phyloP scores from a whole-genome alignment of 2,797 vertebrate genomes.

The Sitta carolinensis region DNA sequence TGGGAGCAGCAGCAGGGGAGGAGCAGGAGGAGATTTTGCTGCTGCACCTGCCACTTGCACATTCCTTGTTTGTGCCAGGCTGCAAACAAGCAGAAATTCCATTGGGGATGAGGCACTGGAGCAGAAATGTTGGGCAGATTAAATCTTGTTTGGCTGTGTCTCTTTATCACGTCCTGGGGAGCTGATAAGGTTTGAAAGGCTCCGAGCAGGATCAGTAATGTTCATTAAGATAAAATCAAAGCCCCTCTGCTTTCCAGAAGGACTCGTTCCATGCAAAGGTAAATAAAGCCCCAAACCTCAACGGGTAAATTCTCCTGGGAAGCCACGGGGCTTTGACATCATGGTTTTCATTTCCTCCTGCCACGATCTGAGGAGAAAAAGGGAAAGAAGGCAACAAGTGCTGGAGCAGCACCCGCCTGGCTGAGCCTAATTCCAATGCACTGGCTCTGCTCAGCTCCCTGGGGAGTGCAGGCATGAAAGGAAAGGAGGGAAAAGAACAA shows the following conservation, averaged over 20 bases:
- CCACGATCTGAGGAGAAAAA: neutral
- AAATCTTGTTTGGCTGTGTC: neutral
- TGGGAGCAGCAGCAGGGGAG: accelerated
- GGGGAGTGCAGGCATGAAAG: neutral
- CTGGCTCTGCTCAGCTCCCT: neutral
- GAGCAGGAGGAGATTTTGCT: neutral
- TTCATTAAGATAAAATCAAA: constrained; percentile 31
- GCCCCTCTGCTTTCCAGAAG: neutral
- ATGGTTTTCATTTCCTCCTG: neutral
- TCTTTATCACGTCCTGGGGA: accelerated
- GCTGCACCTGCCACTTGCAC: neutral
- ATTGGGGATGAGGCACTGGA: neutral
- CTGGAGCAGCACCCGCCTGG: neutral
- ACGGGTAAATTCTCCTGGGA: neutral
- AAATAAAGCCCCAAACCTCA: neutral
- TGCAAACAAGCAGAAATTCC: neutral
- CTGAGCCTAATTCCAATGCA: neutral
- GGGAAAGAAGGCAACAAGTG: neutral
- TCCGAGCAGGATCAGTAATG: neutral
- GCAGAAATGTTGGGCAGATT: neutral
- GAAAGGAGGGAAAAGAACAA: neutral
- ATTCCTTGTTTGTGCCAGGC: neutral
- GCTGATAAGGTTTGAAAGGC: neutral
- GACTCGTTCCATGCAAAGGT: neutral
- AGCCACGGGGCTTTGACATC: neutral